Evolutionary conservation across 2,888 invertebrate species (phyloP), one percentile per base, ranked within the genome.

Genomic region (Chrysolina americana): DNA sequence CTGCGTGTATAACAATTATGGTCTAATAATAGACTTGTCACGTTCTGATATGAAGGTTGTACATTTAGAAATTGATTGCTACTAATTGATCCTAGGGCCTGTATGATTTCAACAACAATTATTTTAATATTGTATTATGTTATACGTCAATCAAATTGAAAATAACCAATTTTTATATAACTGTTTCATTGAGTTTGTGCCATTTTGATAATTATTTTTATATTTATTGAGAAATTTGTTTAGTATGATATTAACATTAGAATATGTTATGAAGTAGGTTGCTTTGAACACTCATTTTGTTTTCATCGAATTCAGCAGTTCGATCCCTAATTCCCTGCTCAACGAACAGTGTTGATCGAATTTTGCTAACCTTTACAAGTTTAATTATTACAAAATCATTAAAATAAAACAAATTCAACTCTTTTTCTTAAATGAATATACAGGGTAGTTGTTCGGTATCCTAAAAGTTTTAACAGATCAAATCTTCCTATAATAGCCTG

Each of bases 171-270:
- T 59, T 59, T 59, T 59, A 28, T 59, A 28, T 6, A 50, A 8
- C 59, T 59, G 59, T 9, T 15, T 28, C n/a, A 50, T 9, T 36
- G 6, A 36, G 28, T 15, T 36, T 28, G 59, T 36, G 36, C 59
- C 59, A 59, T 59, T 59, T 59, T 59, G 36, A 59, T 53, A 53
- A 13, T 36, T 47, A 15, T 59, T 28, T 59, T 36, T n/a, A 59
- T 59, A n/a, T 59, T 59, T 8, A 28, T 59, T 59, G 59, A 59
- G 19, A 59, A 59, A n/a, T 36, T 36, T 28, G n/a, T 59, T 28
- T 59, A 28, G 36, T 28, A 59, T 59, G 10, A 59, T 59, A 28
- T 59, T 59, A 53, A 21, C 21, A 21, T 19, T 21, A 21, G 11
- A 21, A 53, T 53, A 21, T 36, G 8, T 36, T 53, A 53, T 53